Evolutionary conservation across 2,888 invertebrate genomes (phyloP), one percentile per base, ranked within the genome.

Genomic region (Caradrina kadenii): DNA sequence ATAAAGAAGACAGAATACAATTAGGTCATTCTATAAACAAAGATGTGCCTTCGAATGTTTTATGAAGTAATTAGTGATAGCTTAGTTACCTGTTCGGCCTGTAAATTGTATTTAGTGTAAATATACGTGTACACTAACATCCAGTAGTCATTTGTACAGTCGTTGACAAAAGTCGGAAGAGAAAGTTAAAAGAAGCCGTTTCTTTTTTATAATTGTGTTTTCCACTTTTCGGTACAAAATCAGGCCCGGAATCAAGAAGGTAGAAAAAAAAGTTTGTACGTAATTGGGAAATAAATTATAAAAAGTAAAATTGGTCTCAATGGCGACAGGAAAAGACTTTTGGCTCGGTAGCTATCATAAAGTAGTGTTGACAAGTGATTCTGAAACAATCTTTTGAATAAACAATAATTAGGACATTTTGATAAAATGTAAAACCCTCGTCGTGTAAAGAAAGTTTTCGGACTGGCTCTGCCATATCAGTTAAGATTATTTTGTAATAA

Each of bases 1-100:
- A 65, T 73, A 76, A 75, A 76, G 75, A 75, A 76, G 75, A 73
- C 73, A 78, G 71, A 79, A 72, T 83, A 76, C 85, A 89, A 86
- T 89, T 93, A 93, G 92, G 89, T 91, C 87, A 89, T 92, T 89
- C 89, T 94, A 89, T 93, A 88, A 90, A 89, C 89, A 93, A 93
- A 93, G 90, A 94, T 94, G 95, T 95, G 95, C 95, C 95, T 95
- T 95, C 92, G 87, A 94, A 89, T 90, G 91, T 92, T 93, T 91
- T 92, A 93, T 91, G 87, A 89, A 88, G 90, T 94, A 94, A 92
- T 86, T 90, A 91, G 88, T 86, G 69, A 86, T 88, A 84, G 91
- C 89, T 86, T 92, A 93, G 93, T 90, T 86, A 89, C 88, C 88
- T 87, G 84, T 90, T 92, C 84, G 92, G 89, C 89, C 88, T 92